Conservation (phyloP, 2,888 invertebrate species). For the Psylliodes chrysocephalus region DNA sequence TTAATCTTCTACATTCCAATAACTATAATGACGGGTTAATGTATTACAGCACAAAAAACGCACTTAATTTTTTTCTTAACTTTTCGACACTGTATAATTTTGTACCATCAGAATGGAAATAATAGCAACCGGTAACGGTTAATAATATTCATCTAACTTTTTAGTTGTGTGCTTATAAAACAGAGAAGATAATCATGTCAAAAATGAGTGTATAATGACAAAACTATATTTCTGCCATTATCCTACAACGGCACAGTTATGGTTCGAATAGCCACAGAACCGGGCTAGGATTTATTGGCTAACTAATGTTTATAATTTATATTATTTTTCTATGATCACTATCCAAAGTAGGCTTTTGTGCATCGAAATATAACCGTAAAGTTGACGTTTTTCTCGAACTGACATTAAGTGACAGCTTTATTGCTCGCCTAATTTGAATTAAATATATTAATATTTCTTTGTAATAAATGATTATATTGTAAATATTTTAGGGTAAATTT, state of each 20-base stretch:
- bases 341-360: too few species aligned
- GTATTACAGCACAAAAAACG: constrained; percentile 6
- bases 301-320: too few species aligned
- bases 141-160: constrained; percentile 27
- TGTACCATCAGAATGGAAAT: constrained; percentile 26
- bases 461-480: too few species aligned
- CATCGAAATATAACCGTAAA: too few species aligned
- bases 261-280: too few species aligned
- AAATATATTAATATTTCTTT: too few species aligned
- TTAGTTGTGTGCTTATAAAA: constrained; percentile 2
- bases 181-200: constrained; percentile 20
- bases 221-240: constrained; percentile 18
- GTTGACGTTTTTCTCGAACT: too few species aligned
- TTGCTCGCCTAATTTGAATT: too few species aligned
- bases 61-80: constrained; percentile 13
- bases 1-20: not conserved
- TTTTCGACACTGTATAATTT: constrained; percentile 17
- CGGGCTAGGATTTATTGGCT: too few species aligned
- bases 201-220: constrained; percentile 25
- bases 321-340: too few species aligned
- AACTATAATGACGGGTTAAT: constrained; percentile 29
- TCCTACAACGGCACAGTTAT: not conserved
- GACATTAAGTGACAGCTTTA: too few species aligned
- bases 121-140: constrained; percentile 20
- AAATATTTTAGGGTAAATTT: too few species aligned